A percentile compares a stretch with the other conserved stretches of the same genome.
Evolutionary conservation across 2,113 vertebrate species (phyloP).

Genomic region (Chitala chitala): DNA sequence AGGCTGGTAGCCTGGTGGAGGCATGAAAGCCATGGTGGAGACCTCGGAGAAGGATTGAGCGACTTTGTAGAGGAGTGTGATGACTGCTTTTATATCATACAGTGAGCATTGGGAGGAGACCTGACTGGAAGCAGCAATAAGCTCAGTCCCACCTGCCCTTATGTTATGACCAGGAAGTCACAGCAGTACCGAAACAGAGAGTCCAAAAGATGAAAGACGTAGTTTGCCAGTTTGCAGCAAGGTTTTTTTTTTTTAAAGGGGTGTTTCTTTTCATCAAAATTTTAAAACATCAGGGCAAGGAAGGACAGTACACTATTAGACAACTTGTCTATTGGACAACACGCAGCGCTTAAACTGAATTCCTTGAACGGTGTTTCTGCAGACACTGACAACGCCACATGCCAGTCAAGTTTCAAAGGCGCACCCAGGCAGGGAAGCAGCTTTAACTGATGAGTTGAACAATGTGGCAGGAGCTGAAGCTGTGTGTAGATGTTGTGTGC

Average conservation of each 20-base stretch:
- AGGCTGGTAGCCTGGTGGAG: constrained; percentile 73
- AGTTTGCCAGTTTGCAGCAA: not conserved
- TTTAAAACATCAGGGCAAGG: too few species aligned
- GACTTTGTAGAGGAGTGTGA: not conserved
- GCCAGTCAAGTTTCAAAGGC: too few species aligned
- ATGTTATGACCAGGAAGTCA: not conserved
- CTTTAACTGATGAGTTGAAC: too few species aligned
- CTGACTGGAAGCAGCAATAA: not conserved
- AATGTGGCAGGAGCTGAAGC: too few species aligned
- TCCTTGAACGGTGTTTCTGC: too few species aligned
- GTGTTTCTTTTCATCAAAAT: not conserved
- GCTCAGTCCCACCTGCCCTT: not conserved
- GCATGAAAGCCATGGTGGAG: constrained; percentile 48
- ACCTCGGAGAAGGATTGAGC: not conserved
- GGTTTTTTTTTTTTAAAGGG: not conserved
- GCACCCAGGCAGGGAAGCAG: too few species aligned
- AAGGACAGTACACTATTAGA: too few species aligned
- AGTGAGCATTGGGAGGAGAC: constrained; percentile 30
- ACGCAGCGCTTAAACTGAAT: too few species aligned
- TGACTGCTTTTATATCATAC: constrained; percentile 35
- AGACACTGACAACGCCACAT: too few species aligned
- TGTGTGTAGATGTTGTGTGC: too few species aligned
- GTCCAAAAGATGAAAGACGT: not conserved
- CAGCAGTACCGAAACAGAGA: not conserved
- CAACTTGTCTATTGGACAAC: too few species aligned